Evolutionary conservation across 2,888 invertebrate genomes (phyloP).

Genomic region (Zelleria hepariella): DNA sequence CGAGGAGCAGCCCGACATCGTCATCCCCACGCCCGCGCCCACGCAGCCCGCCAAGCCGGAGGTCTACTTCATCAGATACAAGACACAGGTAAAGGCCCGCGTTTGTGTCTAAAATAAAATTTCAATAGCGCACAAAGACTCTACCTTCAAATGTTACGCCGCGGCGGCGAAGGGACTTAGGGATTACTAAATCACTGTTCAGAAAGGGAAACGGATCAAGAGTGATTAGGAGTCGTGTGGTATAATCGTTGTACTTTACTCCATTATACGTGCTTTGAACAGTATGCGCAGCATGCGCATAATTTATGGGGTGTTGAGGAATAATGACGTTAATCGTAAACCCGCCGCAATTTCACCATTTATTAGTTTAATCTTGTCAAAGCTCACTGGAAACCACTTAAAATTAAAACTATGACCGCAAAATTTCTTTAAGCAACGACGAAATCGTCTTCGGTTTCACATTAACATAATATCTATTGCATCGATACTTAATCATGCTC

Average conservation of each 20-base stretch:
- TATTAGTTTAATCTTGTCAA: not conserved
- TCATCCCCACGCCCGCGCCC: slow-evolving; percentile 83
- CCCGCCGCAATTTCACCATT: not conserved
- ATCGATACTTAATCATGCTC: not conserved
- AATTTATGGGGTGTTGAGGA: not conserved
- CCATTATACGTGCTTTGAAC: no score
- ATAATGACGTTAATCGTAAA: not conserved
- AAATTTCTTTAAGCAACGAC: not conserved
- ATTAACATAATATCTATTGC: no score
- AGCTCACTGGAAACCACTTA: not conserved
- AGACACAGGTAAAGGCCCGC: slow-evolving; percentile 82
- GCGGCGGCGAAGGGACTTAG: no score
- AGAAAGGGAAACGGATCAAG: no score
- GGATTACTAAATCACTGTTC: no score
- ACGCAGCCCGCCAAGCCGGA: slow-evolving; percentile 91
- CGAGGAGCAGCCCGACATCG: slow-evolving; percentile 84
- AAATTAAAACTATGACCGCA: not conserved
- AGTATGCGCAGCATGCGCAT: not conserved
- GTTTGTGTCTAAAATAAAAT: no score
- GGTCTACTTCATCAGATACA: slow-evolving; percentile 92
- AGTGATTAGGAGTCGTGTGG: no score
- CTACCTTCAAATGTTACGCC: no score
- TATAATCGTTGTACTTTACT: no score
- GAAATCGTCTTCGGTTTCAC: not conserved
- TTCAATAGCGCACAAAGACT: no score